Conservation (phyloP, 1,140 invertebrate species). For the Panulirus ornatus region DNA sequence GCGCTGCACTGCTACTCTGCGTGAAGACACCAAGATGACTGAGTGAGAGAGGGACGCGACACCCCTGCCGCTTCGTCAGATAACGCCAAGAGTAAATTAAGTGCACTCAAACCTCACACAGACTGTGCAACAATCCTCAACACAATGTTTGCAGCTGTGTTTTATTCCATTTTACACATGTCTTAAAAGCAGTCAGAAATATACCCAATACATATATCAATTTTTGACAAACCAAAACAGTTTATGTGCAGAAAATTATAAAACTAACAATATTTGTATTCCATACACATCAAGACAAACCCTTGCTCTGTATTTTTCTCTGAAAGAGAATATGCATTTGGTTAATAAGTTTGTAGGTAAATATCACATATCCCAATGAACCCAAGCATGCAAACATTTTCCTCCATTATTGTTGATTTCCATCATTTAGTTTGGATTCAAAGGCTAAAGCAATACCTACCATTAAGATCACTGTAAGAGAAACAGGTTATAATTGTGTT, state of each 20-base stretch:
- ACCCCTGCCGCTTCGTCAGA: slow-evolving; percentile 15
- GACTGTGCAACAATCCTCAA: slow-evolving; percentile 51
- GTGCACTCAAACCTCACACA: slow-evolving; percentile 59
- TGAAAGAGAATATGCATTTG: slow-evolving; percentile 28
- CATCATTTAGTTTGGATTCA: slow-evolving; percentile 58
- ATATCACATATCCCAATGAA: slow-evolving; percentile 57
- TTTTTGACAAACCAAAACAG: slow-evolving; percentile 11
- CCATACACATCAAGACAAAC: slow-evolving; percentile 56
- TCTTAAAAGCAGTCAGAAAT: slow-evolving; percentile 15
- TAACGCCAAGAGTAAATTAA: slow-evolving; percentile 64
- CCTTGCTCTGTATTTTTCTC: slow-evolving; percentile 46
- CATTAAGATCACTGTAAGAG: slow-evolving; percentile 39
- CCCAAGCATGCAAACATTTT: slow-evolving; percentile 62
- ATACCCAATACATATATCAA: slow-evolving; percentile 48
- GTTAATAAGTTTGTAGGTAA: slow-evolving; percentile 28
- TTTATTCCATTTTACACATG: slow-evolving; percentile 30
- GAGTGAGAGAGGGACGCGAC: slow-evolving; percentile 24
- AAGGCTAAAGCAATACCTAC: slow-evolving; percentile 57
- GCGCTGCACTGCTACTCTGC: slow-evolving; percentile 55
- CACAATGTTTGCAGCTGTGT: slow-evolving; percentile 46
- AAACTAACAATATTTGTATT: slow-evolving; percentile 30
- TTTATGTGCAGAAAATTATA: slow-evolving; percentile 37
- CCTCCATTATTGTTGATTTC: slow-evolving; percentile 51
- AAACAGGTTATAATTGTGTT: slow-evolving; percentile 44
- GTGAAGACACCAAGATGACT: slow-evolving; percentile 61